Conservation (phyloP, 1,140 invertebrate species). For the Nebria ingens region DNA sequence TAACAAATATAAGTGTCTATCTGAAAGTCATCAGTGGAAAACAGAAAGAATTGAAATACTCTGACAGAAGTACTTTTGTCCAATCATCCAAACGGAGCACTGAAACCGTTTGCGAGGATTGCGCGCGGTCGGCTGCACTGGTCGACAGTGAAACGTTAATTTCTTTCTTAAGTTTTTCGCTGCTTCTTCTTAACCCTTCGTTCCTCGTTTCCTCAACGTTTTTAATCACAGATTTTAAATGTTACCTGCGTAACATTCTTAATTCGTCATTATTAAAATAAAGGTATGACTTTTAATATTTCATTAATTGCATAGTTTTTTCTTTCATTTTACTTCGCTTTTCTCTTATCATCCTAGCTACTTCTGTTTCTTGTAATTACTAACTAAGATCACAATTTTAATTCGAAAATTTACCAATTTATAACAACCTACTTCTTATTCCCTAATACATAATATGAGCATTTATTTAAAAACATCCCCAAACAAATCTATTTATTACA, state of each 20-base stretch:
- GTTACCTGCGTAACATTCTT: conserved; percentile 28
- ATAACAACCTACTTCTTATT: too few relatives aligned
- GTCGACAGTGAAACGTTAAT: conserved; percentile 17
- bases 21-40: neutral
- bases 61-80: neutral
- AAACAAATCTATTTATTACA: too few relatives aligned
- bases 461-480: too few relatives aligned
- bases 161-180: conserved; percentile 23
- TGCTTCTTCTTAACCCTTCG: conserved; percentile 16
- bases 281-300: conserved; percentile 33
- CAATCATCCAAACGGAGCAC: neutral
- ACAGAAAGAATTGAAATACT: neutral
- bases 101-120: neutral
- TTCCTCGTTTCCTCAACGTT: conserved; percentile 20
- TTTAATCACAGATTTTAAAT: conserved; percentile 25
- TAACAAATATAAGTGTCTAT: neutral
- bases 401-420: too few relatives aligned
- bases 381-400: too few relatives aligned
- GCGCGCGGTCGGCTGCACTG: neutral
- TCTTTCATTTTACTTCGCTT: neutral
- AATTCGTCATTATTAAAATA: conserved; percentile 35
- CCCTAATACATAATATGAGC: too few relatives aligned
- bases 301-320: conserved; percentile 21
- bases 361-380: too few relatives aligned
- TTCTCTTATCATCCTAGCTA: too few relatives aligned